Conservation (phyloP, 2,113 vertebrate genomes). For the Turnix velox region DNA sequence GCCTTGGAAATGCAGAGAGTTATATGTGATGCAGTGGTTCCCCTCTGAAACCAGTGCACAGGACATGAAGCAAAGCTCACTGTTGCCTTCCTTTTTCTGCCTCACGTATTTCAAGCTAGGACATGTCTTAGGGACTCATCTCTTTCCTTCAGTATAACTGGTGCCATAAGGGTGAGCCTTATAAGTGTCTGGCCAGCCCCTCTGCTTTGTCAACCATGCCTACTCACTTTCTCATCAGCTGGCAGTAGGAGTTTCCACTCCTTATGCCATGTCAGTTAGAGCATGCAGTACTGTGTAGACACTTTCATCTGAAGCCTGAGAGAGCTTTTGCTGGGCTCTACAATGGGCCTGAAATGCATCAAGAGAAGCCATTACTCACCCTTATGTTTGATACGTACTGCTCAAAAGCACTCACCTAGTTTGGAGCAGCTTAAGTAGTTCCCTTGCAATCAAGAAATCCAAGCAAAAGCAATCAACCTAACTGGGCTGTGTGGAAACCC, state of each 20-base stretch:
- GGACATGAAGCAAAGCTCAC: background rate
- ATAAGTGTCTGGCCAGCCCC: accelerated
- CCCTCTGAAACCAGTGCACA: accelerated
- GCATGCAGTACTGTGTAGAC: background rate
- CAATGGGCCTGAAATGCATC: background rate
- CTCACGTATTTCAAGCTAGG: background rate
- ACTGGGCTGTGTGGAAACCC: background rate
- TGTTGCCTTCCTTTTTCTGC: background rate
- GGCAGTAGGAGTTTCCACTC: background rate
- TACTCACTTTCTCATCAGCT: background rate
- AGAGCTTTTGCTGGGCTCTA: background rate
- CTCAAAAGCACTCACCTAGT: background rate
- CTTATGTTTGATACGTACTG: background rate
- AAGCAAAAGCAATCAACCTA: background rate
- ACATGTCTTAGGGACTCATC: background rate
- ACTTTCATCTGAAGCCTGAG: background rate
- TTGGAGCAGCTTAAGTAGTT: background rate
- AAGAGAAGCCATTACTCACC: background rate
- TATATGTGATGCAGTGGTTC: accelerated
- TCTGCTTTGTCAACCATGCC: background rate
- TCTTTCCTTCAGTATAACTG: background rate
- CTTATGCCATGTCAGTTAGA: background rate
- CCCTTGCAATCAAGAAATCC: background rate
- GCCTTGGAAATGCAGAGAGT: background rate
- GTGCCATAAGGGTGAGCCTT: background rate